These are phyloP conservation scores for Cynaeus angustus DNA, from an alignment of 2,888 invertebrate genomes.

Conservation along the genomic window DNA sequence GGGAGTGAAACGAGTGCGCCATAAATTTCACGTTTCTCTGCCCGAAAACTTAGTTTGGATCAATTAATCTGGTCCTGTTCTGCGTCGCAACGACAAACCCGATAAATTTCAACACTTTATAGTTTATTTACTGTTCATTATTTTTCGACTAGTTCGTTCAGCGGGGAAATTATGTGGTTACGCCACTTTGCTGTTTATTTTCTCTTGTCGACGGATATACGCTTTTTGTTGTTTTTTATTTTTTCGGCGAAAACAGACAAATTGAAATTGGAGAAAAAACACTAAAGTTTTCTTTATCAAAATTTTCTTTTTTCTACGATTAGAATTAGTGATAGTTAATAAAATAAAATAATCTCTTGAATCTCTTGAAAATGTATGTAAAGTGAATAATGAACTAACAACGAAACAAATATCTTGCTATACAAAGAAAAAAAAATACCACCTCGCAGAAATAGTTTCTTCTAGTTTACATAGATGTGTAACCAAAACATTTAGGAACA, in stretches of 20 bases:
- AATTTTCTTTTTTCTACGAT: too few species aligned
- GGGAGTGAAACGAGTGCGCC: slow-evolving; percentile 60
- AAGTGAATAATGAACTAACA: too few species aligned
- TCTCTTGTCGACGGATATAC: slow-evolving; percentile 18
- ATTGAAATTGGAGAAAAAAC: neutral
- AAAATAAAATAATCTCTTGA: too few species aligned
- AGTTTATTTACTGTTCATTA: slow-evolving; percentile 59
- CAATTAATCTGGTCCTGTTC: slow-evolving; percentile 66
- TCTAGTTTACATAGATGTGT: too few species aligned
- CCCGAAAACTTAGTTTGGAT: slow-evolving; percentile 64
- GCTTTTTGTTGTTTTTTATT: slow-evolving; percentile 2
- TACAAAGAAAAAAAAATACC: too few species aligned
- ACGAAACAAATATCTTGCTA: too few species aligned
- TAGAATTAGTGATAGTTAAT: too few species aligned
- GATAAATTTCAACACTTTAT: slow-evolving; percentile 64
- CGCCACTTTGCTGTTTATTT: slow-evolving; percentile 59
- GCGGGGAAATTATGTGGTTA: slow-evolving; percentile 55
- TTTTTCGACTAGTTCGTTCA: slow-evolving; percentile 53
- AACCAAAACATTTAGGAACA: too few species aligned
- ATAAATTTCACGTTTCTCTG: slow-evolving; percentile 62
- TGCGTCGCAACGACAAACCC: slow-evolving; percentile 62
- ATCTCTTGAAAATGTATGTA: too few species aligned
- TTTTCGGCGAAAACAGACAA: slow-evolving; percentile 1
- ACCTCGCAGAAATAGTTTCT: too few species aligned
- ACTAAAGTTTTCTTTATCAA: too few species aligned